Evolutionary conservation across 2,888 invertebrate genomes (phyloP), one percentile per base, ranked within the genome.

Genomic region (Napeogenes sylphis): DNA sequence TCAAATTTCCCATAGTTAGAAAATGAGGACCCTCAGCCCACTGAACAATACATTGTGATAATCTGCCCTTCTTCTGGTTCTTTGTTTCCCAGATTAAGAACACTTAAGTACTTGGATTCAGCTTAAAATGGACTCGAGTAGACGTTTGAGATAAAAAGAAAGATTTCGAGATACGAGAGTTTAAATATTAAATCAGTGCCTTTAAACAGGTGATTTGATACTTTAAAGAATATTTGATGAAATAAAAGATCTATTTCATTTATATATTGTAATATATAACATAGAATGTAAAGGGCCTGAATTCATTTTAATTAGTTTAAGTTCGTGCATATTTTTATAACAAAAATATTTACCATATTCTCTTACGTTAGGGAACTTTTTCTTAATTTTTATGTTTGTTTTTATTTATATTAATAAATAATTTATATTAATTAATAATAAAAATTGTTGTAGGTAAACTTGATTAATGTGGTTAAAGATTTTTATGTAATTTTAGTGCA

Each of bases 61-160:
- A 67, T 45, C 58, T 30, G 55, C 55, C 42, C 45, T 45, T 46
- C 42, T 46, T 21, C 38, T 45, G 57, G 59, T 60, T 66, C 68
- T 68, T 68, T 68, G 67, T 68, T 65, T 66, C 57, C 54, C 51
- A 66, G 66, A 66, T 66, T 66, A 68, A 64, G 66, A 63, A 59
- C 65, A 62, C 63, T 63, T 56, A 59, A 67, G 56, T 56, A 46
- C 58, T 60, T 58, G 63, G 60, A 64, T 60, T 64, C 57, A 57
- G 46, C 60, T 64, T 60, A 58, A 55, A 45, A 55, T 53, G 32
- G 57, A 62, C 66, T 66, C 46, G 55, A 68, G 61, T 53, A 64
- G 66, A 64, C 68, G 61, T 59, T 68, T 59, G 59, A 66, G 64
- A 64, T 68, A 61, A 67, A 65, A 67, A 64, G 64, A 62, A 61